Conservation (phyloP, 2,888 invertebrate species). For the Julus scanicus region DNA sequence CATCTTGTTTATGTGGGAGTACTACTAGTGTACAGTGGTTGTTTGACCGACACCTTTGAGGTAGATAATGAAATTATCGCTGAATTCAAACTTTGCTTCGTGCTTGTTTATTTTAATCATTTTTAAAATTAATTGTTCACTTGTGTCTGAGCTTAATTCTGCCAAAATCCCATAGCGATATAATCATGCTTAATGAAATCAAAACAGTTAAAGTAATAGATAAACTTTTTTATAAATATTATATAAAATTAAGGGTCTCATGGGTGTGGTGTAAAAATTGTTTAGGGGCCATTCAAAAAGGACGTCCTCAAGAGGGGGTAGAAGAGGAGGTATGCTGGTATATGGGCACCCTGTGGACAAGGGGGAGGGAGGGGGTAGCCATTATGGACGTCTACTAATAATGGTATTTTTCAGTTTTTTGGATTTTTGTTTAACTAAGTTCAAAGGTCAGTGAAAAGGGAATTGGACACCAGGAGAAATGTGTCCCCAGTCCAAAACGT, state of each 20-base stretch:
- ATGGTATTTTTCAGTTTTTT: no score
- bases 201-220: not conserved
- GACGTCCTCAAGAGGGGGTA: no score
- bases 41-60: conserved; percentile 11
- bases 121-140: conserved; percentile 45
- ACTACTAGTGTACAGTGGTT: conserved; percentile 24
- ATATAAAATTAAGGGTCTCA: not conserved
- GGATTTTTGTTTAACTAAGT: no score
- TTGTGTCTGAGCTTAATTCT: not conserved
- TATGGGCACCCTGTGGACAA: no score
- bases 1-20: not conserved
- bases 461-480: no score
- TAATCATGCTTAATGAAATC: not conserved
- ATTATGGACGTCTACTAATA: no score
- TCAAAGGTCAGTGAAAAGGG: no score
- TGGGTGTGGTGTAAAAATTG: not conserved
- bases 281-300: no score
- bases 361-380: no score
- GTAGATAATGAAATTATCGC: not conserved
- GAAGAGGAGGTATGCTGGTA: no score
- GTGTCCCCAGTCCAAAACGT: not conserved
- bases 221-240: not conserved
- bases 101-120: conserved; percentile 12
- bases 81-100: not conserved
- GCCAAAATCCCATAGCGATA: not conserved